A percentile compares a stretch with the other conserved stretches of the same genome.
These are phyloP conservation scores for Drosophila sordidula DNA, from an alignment of 2,888 invertebrate species.

Conservation along the genomic window DNA sequence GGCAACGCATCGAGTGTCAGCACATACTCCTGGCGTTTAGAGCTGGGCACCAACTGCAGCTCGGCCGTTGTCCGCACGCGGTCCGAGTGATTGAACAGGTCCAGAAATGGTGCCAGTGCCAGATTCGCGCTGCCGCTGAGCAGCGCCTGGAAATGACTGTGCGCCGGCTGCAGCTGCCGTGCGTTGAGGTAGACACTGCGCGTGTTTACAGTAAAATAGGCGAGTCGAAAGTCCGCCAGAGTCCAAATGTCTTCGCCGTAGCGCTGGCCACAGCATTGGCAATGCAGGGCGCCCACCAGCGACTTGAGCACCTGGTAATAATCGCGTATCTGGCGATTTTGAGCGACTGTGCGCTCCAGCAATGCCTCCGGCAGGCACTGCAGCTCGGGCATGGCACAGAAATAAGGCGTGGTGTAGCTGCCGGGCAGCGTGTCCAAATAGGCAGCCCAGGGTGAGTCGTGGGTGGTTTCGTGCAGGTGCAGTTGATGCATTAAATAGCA, in stretches of 20 bases:
- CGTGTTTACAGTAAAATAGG: conserved; percentile 94
- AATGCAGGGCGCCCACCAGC: conserved; percentile 45
- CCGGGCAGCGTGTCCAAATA: conserved; percentile 90
- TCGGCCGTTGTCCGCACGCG: conserved; percentile 86
- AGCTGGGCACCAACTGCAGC: conserved; percentile 50
- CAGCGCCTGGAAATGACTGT: conserved; percentile 79
- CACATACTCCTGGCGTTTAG: conserved; percentile 58
- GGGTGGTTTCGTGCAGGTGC: conserved; percentile 84
- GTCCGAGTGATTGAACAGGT: conserved; percentile 94
- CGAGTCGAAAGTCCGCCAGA: conserved; percentile 89
- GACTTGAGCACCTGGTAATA: conserved; percentile 63
- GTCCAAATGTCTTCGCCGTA: conserved; percentile 86
- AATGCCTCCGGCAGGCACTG: conserved; percentile 87
- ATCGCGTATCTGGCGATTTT: conserved; percentile 86
- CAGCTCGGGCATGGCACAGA: conserved; percentile 87
- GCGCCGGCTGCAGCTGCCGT: conserved; percentile 84
- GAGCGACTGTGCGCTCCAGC: conserved; percentile 86
- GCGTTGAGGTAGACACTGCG: conserved; percentile 91
- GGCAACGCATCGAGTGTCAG: conserved; percentile 57
- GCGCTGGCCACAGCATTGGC: conserved; percentile 85
- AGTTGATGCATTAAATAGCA: conserved; percentile 90
- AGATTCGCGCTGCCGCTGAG: conserved; percentile 88
- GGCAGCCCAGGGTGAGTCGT: conserved; percentile 86
- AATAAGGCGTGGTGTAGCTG: conserved; percentile 89
- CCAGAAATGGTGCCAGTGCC: conserved; percentile 94